Percentiles rank a stretch among this genome's conserved stretches.
Conservation (phyloP, 2,797 vertebrate genomes). For the Meriones psammophilus region DNA sequence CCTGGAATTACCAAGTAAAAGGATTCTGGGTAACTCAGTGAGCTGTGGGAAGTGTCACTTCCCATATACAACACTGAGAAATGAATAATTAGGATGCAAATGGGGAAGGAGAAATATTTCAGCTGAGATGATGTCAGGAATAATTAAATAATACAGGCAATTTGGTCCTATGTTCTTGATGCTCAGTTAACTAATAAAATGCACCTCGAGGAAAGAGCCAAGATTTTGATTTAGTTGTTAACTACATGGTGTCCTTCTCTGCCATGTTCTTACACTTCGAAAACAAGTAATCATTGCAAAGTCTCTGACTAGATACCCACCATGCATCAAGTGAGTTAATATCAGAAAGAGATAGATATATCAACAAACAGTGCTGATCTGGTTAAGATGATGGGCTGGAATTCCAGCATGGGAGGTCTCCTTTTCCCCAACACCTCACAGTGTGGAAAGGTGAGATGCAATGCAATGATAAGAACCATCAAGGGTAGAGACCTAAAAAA, state of each 20-base stretch:
- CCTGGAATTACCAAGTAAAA: neutral
- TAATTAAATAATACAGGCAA: neutral
- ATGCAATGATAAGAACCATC: neutral
- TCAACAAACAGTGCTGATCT: neutral
- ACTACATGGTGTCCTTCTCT: neutral
- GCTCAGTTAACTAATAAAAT: neutral
- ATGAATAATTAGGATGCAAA: neutral
- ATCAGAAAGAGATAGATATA: neutral
- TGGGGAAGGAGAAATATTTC: neutral
- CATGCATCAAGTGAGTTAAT: neutral
- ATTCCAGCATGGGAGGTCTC: neutral
- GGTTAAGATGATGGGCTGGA: neutral
- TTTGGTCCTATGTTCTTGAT: neutral
- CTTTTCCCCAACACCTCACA: neutral
- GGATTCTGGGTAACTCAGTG: neutral
- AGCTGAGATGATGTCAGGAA: neutral
- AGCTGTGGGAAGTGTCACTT: neutral
- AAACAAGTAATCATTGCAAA: neutral
- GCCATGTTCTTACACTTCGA: neutral
- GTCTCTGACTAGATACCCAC: neutral
- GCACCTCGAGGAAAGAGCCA: neutral
- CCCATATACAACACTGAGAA: neutral
- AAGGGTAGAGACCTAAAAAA: neutral
- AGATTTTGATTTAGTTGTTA: conserved; percentile 1
- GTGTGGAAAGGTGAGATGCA: neutral